Evolutionary conservation across 2,888 invertebrate species (phyloP).

Genomic region (Stenodera caucasica): DNA sequence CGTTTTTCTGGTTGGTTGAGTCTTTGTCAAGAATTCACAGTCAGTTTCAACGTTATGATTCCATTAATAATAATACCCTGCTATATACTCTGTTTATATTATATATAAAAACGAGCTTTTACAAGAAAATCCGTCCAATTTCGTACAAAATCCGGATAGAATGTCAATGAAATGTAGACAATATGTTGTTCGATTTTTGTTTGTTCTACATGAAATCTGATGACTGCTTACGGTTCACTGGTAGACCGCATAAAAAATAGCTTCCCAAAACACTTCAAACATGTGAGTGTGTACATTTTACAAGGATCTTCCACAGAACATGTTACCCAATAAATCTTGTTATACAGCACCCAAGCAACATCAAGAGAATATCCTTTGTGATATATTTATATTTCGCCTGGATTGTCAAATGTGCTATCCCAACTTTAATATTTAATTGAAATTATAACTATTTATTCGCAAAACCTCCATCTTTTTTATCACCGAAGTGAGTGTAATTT

Average conservation of each 20-base stretch:
- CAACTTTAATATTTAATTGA: constrained; percentile 4
- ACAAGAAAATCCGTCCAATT: constrained; percentile 13
- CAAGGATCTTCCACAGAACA: constrained; percentile 13
- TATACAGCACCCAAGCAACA: constrained; percentile 15
- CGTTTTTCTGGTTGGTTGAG: background rate
- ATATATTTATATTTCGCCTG: background rate
- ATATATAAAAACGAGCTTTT: background rate
- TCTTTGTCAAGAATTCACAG: background rate
- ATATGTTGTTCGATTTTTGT: constrained; percentile 22
- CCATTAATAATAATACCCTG: constrained; percentile 9
- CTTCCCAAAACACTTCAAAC: constrained; percentile 20
- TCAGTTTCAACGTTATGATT: background rate
- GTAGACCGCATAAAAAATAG: constrained; percentile 25
- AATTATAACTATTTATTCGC: background rate
- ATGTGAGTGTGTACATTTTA: constrained; percentile 19
- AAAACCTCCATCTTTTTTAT: background rate
- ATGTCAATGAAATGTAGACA: constrained; percentile 25
- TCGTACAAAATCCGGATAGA: constrained; percentile 9
- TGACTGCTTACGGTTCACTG: constrained; percentile 23
- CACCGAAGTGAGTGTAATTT: background rate
- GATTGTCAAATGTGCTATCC: background rate
- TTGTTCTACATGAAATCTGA: constrained; percentile 26
- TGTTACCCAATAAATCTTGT: constrained; percentile 23
- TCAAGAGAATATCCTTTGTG: constrained; percentile 10
- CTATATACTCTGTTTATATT: background rate